Evolutionary conservation across 2,888 invertebrate genomes (phyloP).

Genomic region (Polyommatus iphigenia): DNA sequence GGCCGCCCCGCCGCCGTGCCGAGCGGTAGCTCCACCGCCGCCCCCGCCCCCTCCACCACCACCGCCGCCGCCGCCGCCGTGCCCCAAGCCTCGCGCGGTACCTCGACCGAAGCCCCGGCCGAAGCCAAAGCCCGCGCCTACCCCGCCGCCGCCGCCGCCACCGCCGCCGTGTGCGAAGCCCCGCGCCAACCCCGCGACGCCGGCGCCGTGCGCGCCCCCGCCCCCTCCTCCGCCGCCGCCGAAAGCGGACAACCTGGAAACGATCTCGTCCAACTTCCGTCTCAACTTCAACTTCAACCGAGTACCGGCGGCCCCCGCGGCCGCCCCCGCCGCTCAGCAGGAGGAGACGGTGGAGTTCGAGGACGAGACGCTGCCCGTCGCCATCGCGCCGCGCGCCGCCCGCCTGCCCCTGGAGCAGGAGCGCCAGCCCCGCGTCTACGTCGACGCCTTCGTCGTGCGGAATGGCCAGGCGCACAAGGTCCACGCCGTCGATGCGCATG

Average conservation of each 20-base stretch:
- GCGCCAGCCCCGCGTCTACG: constrained; percentile 65
- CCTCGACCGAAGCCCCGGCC: constrained; percentile 48
- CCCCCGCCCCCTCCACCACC: constrained; percentile 44
- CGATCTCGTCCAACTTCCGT: constrained; percentile 66
- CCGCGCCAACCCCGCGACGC: constrained; percentile 64
- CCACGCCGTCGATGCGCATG: constrained; percentile 62
- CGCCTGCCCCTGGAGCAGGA: constrained; percentile 57
- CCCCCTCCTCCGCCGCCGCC: constrained; percentile 53
- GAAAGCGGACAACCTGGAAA: constrained; percentile 59
- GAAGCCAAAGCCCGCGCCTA: constrained; percentile 49
- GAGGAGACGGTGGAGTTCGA: constrained; percentile 39
- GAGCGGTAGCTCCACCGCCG: constrained; percentile 43
- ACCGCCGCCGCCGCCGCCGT: constrained; percentile 48
- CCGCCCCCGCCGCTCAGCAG: constrained; percentile 42
- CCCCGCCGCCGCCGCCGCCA: constrained; percentile 55
- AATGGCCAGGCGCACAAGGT: constrained; percentile 69
- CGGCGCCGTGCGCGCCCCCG: constrained; percentile 55
- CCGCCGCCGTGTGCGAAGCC: constrained; percentile 58
- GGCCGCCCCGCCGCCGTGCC: constrained; percentile 44
- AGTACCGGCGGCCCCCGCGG: constrained; percentile 53
- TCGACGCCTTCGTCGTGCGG: constrained; percentile 70
- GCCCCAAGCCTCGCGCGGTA: constrained; percentile 46
- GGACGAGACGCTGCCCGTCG: constrained; percentile 52
- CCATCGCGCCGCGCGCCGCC: constrained; percentile 66
- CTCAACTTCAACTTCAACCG: constrained; percentile 69